A percentile compares a stretch with the other conserved stretches of the same genome.
These are phyloP conservation scores for Thinocorus orbignyianus DNA, from an alignment of 2,113 vertebrate genomes.

Conservation along the genomic window DNA sequence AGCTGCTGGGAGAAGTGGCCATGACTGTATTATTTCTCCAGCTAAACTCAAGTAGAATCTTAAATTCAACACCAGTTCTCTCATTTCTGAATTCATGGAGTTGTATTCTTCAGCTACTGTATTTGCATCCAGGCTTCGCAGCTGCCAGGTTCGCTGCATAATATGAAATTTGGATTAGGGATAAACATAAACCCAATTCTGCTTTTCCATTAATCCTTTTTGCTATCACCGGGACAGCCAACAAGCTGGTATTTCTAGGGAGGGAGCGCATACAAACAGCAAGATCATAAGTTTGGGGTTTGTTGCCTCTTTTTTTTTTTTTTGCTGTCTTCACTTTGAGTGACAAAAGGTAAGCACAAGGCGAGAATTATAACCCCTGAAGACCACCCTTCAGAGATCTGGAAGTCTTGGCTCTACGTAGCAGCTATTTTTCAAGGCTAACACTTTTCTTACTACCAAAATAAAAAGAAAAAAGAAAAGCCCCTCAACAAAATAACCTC, in stretches of 20 bases:
- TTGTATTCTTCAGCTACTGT: background rate
- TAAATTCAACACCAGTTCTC: constrained; percentile 11
- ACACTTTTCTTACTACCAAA: background rate
- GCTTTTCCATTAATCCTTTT: constrained; percentile 34
- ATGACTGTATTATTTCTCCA: background rate
- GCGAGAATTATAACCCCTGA: background rate
- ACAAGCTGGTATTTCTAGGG: background rate
- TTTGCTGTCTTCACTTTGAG: background rate
- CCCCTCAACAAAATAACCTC: background rate
- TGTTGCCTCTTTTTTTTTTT: no score
- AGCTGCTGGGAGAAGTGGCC: background rate
- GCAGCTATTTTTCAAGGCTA: background rate
- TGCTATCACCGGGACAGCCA: background rate
- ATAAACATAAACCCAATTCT: constrained; percentile 35
- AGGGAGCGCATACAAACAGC: background rate
- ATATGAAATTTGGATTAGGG: constrained; percentile 30
- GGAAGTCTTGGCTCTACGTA: background rate
- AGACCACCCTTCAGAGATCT: background rate
- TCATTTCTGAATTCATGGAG: constrained; percentile 8
- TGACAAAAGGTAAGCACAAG: background rate
- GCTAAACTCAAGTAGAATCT: background rate
- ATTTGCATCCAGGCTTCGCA: constrained; percentile 19
- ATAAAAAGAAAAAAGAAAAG: background rate
- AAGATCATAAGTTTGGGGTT: background rate
- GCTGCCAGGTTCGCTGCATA: constrained; percentile 8